Conservation (phyloP, 1,140 invertebrate species). For the Scaptomyza hsui region DNA sequence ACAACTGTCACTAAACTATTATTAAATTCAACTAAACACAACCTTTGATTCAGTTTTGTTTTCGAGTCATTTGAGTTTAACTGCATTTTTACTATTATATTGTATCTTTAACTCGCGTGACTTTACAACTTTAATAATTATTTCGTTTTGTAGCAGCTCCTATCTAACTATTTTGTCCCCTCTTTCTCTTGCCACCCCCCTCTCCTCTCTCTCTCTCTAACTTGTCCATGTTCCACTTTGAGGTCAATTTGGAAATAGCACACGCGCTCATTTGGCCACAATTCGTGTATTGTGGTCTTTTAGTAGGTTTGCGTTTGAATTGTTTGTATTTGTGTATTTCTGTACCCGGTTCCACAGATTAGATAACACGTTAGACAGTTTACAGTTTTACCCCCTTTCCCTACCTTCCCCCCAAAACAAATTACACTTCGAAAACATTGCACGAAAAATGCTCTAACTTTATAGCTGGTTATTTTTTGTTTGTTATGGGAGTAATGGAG, state of each 20-base stretch:
- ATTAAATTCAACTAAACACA: no score
- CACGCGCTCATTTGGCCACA: slow-evolving; percentile 56
- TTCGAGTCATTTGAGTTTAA: neutral
- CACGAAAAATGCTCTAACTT: slow-evolving; percentile 4
- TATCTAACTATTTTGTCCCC: slow-evolving; percentile 5
- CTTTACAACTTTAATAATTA: slow-evolving; percentile 46
- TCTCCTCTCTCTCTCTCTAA: neutral
- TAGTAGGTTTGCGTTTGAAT: slow-evolving; percentile 28
- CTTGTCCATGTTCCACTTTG: neutral
- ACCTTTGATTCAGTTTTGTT: neutral
- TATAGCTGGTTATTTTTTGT: slow-evolving; percentile 7
- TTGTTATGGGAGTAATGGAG: neutral
- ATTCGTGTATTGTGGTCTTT: slow-evolving; percentile 46
- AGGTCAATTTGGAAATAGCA: slow-evolving; percentile 57
- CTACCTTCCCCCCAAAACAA: neutral
- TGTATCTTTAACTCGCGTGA: slow-evolving; percentile 39
- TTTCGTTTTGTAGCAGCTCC: slow-evolving; percentile 26
- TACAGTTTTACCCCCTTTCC: neutral
- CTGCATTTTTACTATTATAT: neutral
- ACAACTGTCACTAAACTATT: no score
- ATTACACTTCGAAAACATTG: slow-evolving; percentile 22
- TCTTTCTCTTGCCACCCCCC: neutral
- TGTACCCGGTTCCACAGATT: slow-evolving; percentile 16
- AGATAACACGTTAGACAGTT: slow-evolving; percentile 19
- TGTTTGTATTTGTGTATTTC: slow-evolving; percentile 4